These are phyloP conservation scores for Spinus pinus DNA, from an alignment of 2,797 vertebrate species.

Conservation along the genomic window DNA sequence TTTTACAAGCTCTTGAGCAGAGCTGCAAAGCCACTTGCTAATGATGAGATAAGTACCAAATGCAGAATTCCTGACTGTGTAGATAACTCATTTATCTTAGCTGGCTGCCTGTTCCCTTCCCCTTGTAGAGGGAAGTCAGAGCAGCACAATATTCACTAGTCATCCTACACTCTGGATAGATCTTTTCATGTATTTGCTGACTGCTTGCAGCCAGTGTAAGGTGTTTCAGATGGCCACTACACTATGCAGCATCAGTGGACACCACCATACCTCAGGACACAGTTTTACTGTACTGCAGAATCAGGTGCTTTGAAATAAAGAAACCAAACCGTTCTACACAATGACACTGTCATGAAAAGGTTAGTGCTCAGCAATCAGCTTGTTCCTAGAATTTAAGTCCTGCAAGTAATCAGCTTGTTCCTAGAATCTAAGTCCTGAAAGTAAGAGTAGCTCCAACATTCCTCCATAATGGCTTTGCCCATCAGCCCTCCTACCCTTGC, in stretches of 20 bases:
- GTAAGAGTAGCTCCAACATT: neutral
- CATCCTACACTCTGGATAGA: neutral
- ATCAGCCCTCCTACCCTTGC: neutral
- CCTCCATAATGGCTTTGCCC: neutral
- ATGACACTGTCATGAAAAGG: neutral
- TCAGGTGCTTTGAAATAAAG: slow-evolving; percentile 34
- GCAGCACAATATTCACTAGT: neutral
- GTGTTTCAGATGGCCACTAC: neutral
- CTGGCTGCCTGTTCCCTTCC: neutral
- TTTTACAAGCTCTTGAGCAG: neutral
- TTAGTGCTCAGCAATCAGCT: neutral
- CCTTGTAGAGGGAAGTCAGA: neutral
- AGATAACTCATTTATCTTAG: neutral
- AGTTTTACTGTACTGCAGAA: slow-evolving; percentile 39
- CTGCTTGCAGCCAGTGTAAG: neutral
- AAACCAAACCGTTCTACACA: slow-evolving; percentile 39
- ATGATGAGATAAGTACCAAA: neutral
- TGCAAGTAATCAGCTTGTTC: slow-evolving; percentile 1
- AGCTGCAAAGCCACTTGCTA: neutral
- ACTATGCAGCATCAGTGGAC: slow-evolving; percentile 22
- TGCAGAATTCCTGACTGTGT: neutral
- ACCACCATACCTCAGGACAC: slow-evolving; percentile 56
- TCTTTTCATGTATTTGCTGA: neutral
- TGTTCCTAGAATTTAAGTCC: slow-evolving; percentile 21
- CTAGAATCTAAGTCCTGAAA: neutral